phyloP scores from a whole-genome alignment of 2,113 vertebrate species.

The Eurystomus gularis region DNA sequence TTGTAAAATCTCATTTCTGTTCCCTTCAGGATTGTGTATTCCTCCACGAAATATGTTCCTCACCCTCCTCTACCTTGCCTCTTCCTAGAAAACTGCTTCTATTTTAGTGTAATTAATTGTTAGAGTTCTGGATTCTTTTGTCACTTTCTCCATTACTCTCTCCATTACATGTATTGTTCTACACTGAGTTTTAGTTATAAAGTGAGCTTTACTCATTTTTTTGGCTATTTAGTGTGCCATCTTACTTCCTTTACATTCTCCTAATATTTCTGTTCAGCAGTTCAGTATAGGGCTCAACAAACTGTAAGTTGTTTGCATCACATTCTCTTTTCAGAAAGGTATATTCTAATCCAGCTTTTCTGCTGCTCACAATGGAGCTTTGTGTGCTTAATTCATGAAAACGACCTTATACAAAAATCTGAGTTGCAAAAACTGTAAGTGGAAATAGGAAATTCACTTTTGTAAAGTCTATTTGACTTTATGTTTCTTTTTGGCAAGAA shows the following conservation, averaged over 20 bases:
- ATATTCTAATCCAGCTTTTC: neutral
- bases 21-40: slow-evolving; percentile 77
- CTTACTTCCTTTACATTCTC: neutral
- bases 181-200: neutral
- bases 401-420: neutral
- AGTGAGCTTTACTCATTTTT: neutral
- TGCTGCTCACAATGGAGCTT: neutral
- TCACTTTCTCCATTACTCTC: neutral
- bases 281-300: neutral
- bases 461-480: neutral
- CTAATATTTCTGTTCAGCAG: neutral
- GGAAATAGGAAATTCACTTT: neutral
- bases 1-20: slow-evolving; percentile 77
- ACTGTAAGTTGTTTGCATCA: neutral
- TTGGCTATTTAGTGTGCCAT: neutral
- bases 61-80: neutral
- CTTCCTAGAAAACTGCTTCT: slow-evolving; percentile 41
- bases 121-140: slow-evolving; percentile 8
- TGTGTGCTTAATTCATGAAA: neutral
- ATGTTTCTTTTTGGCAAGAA: neutral
- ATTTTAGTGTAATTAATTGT: slow-evolving; percentile 32
- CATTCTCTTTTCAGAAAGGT: neutral
- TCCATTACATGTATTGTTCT: neutral
- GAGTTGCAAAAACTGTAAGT: neutral
- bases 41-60: slow-evolving; percentile 54